phyloP scores from a whole-genome alignment of 2,888 invertebrate species.

The Lycocerus yunnanus region DNA sequence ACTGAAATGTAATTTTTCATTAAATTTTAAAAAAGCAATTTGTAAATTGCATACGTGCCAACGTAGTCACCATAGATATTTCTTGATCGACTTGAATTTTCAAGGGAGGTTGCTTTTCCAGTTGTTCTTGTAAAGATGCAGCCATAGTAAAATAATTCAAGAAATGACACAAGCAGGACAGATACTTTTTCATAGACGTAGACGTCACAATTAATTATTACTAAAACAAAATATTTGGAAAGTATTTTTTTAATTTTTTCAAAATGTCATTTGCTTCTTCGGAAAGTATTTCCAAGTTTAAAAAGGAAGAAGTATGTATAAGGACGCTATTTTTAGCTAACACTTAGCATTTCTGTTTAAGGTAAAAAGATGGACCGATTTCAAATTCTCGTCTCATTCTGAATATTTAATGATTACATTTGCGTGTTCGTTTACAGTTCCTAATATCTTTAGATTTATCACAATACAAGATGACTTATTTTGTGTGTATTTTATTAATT shows the following conservation, averaged over 20 bases:
- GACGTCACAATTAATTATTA: background rate
- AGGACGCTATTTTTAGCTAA: background rate
- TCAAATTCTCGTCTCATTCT: slow-evolving; percentile 1
- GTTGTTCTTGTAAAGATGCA: slow-evolving; percentile 2
- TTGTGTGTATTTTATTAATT: background rate
- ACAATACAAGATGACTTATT: background rate
- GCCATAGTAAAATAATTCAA: background rate
- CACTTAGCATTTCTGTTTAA: background rate
- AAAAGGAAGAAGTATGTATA: background rate
- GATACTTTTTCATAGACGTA: background rate
- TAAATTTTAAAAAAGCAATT: background rate
- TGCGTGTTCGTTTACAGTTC: background rate
- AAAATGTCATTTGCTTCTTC: background rate
- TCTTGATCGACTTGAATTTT: slow-evolving; percentile 14
- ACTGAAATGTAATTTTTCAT: background rate
- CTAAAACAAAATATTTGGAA: background rate
- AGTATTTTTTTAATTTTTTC: background rate
- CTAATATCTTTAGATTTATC: background rate
- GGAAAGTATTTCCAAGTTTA: background rate
- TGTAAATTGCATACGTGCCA: slow-evolving; percentile 6
- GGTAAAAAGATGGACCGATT: background rate
- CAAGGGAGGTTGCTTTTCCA: slow-evolving; percentile 4
- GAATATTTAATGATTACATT: slow-evolving; percentile 9
- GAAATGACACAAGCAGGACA: background rate
- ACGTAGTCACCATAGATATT: slow-evolving; percentile 5